Evolutionary conservation across 2,888 invertebrate species (phyloP).

Genomic region (Bhutanitis thaidina): DNA sequence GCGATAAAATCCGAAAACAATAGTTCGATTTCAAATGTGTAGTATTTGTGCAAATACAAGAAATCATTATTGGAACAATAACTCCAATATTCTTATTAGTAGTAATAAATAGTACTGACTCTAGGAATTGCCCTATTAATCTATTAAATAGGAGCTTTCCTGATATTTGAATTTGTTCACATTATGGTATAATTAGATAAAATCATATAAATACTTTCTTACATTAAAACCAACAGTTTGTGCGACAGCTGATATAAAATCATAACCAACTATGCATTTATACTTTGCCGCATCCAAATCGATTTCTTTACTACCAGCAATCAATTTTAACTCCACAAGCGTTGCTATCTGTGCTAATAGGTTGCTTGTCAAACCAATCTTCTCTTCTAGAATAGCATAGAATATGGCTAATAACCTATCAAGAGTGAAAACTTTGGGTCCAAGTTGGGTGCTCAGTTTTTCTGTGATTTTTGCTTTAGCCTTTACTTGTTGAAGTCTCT

Average conservation of each 20-base stretch:
- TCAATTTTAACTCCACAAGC: constrained; percentile 89
- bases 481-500: constrained; percentile 80
- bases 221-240: constrained; percentile 88
- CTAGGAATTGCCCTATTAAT: too few relatives aligned
- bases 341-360: constrained; percentile 93
- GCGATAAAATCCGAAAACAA: too few relatives aligned
- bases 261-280: constrained; percentile 91
- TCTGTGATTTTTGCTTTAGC: constrained; percentile 79
- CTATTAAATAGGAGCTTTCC: too few relatives aligned
- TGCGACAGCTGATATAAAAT: constrained; percentile 88
- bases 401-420: constrained; percentile 93
- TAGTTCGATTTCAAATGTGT: too few relatives aligned
- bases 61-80: too few relatives aligned
- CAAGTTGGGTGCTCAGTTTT: constrained; percentile 84
- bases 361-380: constrained; percentile 91
- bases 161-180: too few relatives aligned
- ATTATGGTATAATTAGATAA: constrained; percentile 46
- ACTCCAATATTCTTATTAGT: too few relatives aligned
- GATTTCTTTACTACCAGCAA: constrained; percentile 86
- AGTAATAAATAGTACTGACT: too few relatives aligned
- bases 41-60: too few relatives aligned
- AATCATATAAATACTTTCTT: constrained; percentile 87
- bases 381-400: constrained; percentile 91
- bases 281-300: constrained; percentile 90
- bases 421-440: constrained; percentile 90